Evolutionary conservation across 2,113 vertebrate species (phyloP).

Genomic region (Electrona antarctica): DNA sequence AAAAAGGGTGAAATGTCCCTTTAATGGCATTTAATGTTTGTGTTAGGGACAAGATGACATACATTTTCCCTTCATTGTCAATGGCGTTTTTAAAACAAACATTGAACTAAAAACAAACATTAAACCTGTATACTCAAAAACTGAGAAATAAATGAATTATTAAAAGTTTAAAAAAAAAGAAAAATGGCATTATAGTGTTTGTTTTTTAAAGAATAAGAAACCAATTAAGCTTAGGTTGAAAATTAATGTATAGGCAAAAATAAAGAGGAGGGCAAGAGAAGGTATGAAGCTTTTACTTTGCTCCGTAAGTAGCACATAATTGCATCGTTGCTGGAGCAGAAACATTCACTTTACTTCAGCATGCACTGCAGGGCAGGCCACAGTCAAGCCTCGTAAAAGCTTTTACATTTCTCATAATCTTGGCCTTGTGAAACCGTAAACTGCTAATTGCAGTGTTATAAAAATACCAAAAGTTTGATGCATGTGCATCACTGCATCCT

Average conservation of each 20-base stretch:
- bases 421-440: conserved; percentile 42
- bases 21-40: too few species aligned
- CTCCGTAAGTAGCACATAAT: conserved; percentile 6
- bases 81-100: too few species aligned
- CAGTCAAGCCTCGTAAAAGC: conserved; percentile 36
- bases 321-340: conserved; percentile 16
- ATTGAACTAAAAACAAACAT: too few species aligned
- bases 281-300: conserved; percentile 5
- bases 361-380: conserved; percentile 16
- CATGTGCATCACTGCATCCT: conserved; percentile 8
- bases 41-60: too few species aligned
- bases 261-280: background rate
- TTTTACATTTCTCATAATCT: conserved; percentile 44
- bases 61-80: too few species aligned
- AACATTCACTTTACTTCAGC: conserved; percentile 37
- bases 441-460: conserved; percentile 48
- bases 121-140: too few species aligned
- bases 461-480: conserved; percentile 42
- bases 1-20: too few species aligned
- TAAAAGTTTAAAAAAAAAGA: too few species aligned
- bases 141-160: too few species aligned
- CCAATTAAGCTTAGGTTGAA: background rate
- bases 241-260: background rate
- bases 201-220: background rate
- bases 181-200: background rate